Conservation (phyloP, 2,113 vertebrate genomes). For the Datnioides undecimradiatus region DNA sequence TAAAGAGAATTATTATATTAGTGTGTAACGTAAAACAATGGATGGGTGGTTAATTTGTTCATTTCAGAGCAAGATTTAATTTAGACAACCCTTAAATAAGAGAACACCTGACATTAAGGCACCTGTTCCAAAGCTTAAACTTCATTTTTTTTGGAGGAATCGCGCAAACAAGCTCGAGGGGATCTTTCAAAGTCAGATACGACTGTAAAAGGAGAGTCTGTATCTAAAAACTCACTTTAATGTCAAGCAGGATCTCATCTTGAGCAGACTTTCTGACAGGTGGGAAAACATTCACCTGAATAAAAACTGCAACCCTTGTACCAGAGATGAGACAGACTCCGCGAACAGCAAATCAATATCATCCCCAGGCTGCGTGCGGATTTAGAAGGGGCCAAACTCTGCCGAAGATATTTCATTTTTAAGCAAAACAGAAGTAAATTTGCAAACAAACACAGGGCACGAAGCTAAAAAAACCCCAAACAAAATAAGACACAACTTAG, state of each 20-base stretch:
- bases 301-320: slow-evolving; percentile 61
- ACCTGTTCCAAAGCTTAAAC: neutral
- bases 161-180: slow-evolving; percentile 39
- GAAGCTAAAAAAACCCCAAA: slow-evolving; percentile 30
- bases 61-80: slow-evolving; percentile 2
- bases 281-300: slow-evolving; percentile 72
- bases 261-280: slow-evolving; percentile 73
- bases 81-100: neutral
- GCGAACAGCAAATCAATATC: slow-evolving; percentile 82
- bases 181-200: slow-evolving; percentile 22
- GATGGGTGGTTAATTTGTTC: neutral
- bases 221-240: slow-evolving; percentile 43
- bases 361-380: slow-evolving; percentile 69
- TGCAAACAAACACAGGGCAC: slow-evolving; percentile 55
- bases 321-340: slow-evolving; percentile 74
- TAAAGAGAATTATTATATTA: slow-evolving; percentile 56
- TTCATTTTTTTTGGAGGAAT: slow-evolving; percentile 10
- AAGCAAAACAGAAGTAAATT: slow-evolving; percentile 59
- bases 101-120: neutral
- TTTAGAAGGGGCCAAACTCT: slow-evolving; percentile 44
- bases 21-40: slow-evolving; percentile 6
- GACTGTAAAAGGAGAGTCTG: slow-evolving; percentile 40
- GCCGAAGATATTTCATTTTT: slow-evolving; percentile 50
- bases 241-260: slow-evolving; percentile 56
- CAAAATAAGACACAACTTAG: slow-evolving; percentile 56